Evolutionary conservation across 2,113 vertebrate species (phyloP), one percentile per base, ranked within the genome.

Genomic region (Myodes glareolus): DNA sequence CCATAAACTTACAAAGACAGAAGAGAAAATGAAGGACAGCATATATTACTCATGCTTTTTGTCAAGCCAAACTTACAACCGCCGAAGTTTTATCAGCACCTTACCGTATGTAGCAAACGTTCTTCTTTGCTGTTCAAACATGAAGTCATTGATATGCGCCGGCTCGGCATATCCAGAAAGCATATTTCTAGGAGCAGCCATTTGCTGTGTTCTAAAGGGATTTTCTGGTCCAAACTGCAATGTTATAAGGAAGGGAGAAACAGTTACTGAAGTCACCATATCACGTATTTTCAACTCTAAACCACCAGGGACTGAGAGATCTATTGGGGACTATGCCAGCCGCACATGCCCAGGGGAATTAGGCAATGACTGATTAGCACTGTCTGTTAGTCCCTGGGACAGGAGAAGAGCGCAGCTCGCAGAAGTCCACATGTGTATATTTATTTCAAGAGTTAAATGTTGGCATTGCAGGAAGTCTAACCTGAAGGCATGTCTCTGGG

Each of bases 101-200:
- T 98, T 99, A 99, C 99, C 99, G 72, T 99, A 99, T 7, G 99
- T 99, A 94, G 99, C 99, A 98, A 99, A 99, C 8, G 99, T 99
- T 97, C 99, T 99, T 95, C 99, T 99, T 97, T 99, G 99, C 90
- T 99, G 99, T 94, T 99, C 99, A 98, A 99, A 99, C 99, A 99
- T 99, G 94, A 99, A 99, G 97, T 99, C 99, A 82, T 99, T 99
- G 97, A 99, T 99, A 61, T 99, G 99, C 94, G 99, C 99, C 93
- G 99, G 99, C 98, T 99, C 99, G 52, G 99, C 99, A 96, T 99
- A 99, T 92, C 99, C 99, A 97, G 99, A 99, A 86, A 99, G 98
- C 99, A 99, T 99, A 98, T 99, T 99, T 96, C 99, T 99, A 61
- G 99, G 99, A 47, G 99, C 99, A 92, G 99, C 98, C 99, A 99